phyloP scores from a whole-genome alignment of 2,888 invertebrate genomes.

The Malthinus seriepunctatus region DNA sequence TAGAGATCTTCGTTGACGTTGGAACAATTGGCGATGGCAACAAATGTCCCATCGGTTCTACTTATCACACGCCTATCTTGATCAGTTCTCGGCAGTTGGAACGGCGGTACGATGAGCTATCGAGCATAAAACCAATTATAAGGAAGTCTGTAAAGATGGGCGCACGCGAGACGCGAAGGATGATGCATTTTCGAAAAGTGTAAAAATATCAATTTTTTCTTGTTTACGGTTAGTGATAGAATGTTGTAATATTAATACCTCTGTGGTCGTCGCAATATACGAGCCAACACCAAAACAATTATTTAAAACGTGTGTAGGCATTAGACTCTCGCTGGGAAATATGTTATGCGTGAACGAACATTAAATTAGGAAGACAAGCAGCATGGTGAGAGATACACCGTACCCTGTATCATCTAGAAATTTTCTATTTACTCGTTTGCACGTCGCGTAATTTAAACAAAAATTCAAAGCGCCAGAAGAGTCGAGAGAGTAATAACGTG shows the following conservation, averaged over 20 bases:
- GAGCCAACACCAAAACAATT: conserved; percentile 46
- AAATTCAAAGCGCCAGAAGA: conserved; percentile 14
- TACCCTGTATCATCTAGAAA: conserved; percentile 40
- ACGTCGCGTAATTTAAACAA: conserved; percentile 22
- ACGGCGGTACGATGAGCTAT: conserved; percentile 31
- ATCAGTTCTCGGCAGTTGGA: conserved; percentile 39
- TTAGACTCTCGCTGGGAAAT: conserved; percentile 49
- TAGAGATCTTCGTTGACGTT: conserved; percentile 45
- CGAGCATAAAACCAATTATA: conserved; percentile 34
- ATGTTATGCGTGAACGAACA: conserved; percentile 51
- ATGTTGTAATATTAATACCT: conserved; percentile 30
- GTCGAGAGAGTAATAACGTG: conserved; percentile 33
- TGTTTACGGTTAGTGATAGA: conserved; percentile 1
- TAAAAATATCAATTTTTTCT: not conserved
- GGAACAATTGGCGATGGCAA: conserved; percentile 52
- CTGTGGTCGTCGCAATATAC: conserved; percentile 33
- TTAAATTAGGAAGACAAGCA: conserved; percentile 51
- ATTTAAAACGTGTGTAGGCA: conserved; percentile 51
- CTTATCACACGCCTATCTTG: conserved; percentile 49
- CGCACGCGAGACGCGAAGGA: conserved; percentile 18
- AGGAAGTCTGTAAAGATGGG: conserved; percentile 15
- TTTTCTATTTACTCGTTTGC: conserved; percentile 30
- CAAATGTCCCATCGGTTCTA: conserved; percentile 50
- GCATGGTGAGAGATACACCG: conserved; percentile 46
- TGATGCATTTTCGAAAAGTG: conserved; percentile 12